Conservation (phyloP, 2,113 vertebrate species). For the Eptesicus fuscus region DNA sequence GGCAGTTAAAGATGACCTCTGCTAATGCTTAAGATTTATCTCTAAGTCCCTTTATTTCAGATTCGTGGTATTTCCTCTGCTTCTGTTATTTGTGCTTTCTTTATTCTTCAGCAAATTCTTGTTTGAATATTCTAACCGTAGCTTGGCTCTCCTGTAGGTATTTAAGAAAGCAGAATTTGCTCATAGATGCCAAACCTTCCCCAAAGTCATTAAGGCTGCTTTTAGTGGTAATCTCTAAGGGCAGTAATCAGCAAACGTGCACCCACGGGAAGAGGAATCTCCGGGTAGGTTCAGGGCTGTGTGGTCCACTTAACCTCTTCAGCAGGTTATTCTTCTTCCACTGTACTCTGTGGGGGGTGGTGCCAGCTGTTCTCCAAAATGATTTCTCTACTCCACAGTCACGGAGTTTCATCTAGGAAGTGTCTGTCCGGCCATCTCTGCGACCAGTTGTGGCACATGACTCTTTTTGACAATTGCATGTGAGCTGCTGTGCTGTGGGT, state of each 20-base stretch:
- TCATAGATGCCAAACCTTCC: background rate
- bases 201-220: background rate
- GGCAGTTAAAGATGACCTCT: background rate
- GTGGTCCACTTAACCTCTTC: background rate
- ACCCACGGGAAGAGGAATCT: background rate
- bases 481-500: background rate
- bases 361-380: background rate
- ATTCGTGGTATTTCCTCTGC: background rate
- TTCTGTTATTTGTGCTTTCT: background rate
- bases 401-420: background rate
- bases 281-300: background rate
- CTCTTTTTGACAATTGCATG: background rate
- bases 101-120: constrained; percentile 9
- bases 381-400: background rate
- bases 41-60: background rate
- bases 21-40: background rate
- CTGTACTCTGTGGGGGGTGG: background rate
- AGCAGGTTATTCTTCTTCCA: background rate
- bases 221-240: background rate
- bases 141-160: background rate
- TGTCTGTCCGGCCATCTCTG: background rate
- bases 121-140: background rate
- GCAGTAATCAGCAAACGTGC: background rate
- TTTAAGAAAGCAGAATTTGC: constrained; percentile 16
- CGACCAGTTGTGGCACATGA: background rate